Evolutionary conservation across 2,113 vertebrate genomes (phyloP).

Genomic region (Tiliqua scincoides): DNA sequence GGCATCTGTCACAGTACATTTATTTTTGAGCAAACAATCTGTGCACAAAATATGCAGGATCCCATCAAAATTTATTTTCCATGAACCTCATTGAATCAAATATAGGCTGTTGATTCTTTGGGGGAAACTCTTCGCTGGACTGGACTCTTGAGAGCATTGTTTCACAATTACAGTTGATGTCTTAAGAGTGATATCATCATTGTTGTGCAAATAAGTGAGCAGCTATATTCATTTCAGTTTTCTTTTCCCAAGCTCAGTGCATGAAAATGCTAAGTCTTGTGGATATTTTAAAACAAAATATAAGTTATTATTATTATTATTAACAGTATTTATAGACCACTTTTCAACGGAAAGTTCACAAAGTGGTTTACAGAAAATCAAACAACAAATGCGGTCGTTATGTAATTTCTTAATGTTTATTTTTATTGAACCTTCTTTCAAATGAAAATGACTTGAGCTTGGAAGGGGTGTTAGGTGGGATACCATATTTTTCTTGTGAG

Average conservation of each 20-base stretch:
- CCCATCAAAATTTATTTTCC: slow-evolving; percentile 34
- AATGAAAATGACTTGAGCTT: background rate
- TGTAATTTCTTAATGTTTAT: background rate
- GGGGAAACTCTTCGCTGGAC: background rate
- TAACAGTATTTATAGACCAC: too few species aligned
- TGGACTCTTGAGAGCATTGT: background rate
- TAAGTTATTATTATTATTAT: too few species aligned
- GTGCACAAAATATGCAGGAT: slow-evolving; percentile 49
- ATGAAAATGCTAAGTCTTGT: background rate
- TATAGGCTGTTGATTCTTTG: slow-evolving; percentile 9
- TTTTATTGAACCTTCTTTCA: background rate
- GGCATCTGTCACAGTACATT: slow-evolving; percentile 58
- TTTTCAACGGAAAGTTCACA: too few species aligned
- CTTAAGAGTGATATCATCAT: slow-evolving; percentile 1
- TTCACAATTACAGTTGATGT: background rate
- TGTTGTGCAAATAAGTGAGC: background rate
- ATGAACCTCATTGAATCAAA: background rate
- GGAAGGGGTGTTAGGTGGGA: background rate
- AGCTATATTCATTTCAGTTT: background rate
- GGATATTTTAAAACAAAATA: background rate
- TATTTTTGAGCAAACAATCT: slow-evolving; percentile 59
- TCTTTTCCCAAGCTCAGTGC: background rate
- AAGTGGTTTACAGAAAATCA: too few species aligned
- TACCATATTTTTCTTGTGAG: background rate
- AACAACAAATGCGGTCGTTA: background rate